Percentiles rank a stretch among this genome's conserved stretches.
These are phyloP conservation scores for Epinephelus fuscoguttatus DNA, from an alignment of 2,113 vertebrate genomes.

Conservation along the genomic window DNA sequence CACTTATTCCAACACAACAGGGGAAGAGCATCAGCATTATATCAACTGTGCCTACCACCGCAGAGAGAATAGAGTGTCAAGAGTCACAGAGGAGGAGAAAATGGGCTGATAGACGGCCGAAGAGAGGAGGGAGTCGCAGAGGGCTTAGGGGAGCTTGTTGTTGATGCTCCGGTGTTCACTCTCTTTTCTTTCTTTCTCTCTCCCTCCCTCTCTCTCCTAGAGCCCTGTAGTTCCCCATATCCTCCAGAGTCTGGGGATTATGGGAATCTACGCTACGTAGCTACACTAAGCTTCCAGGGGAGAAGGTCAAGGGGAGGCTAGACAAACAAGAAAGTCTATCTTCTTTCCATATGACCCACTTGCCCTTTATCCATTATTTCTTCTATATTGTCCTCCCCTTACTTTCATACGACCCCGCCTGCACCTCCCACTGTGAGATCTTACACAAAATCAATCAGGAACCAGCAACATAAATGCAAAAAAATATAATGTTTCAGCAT, in stretches of 20 bases:
- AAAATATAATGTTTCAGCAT: neutral
- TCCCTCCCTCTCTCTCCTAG: neutral
- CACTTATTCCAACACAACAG: constrained; percentile 75
- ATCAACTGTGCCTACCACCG: constrained; percentile 60
- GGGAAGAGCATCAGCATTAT: constrained; percentile 67
- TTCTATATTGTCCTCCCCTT: neutral
- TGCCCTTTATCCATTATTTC: constrained; percentile 38
- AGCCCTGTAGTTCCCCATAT: constrained; percentile 45
- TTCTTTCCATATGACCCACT: constrained; percentile 54
- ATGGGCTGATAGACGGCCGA: constrained; percentile 53
- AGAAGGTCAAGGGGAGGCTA: constrained; percentile 73
- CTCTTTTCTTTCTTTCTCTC: constrained; percentile 13
- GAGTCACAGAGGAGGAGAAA: constrained; percentile 67
- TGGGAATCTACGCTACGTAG: constrained; percentile 61
- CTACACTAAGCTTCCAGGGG: constrained; percentile 61
- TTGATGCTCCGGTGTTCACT: constrained; percentile 41
- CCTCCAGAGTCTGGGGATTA: constrained; percentile 66
- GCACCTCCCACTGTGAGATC: neutral
- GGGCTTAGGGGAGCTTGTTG: constrained; percentile 57
- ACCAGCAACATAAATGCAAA: constrained; percentile 8
- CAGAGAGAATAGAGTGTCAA: constrained; percentile 66
- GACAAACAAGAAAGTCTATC: constrained; percentile 64
- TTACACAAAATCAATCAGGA: constrained; percentile 17
- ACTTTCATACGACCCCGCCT: constrained; percentile 1
- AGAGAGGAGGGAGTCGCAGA: constrained; percentile 41